phyloP scores from a whole-genome alignment of 2,797 vertebrate species.

The Coranthus polyacanthus region DNA sequence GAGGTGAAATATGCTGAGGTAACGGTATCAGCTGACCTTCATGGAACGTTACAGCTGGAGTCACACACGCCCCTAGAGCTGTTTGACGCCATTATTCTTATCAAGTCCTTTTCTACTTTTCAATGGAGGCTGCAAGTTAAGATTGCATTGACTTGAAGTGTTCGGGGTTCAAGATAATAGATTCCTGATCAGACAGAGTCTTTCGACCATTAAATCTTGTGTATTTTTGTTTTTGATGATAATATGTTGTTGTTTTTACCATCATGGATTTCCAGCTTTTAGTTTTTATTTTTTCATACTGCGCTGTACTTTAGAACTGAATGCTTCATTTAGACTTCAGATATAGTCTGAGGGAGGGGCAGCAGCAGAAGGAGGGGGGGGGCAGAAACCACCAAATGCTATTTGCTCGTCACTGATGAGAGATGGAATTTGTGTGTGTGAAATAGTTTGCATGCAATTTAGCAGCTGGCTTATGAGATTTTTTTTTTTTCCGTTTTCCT shows the following conservation, averaged over 20 bases:
- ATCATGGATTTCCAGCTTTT: slow-evolving; percentile 15
- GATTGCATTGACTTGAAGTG: slow-evolving; percentile 29
- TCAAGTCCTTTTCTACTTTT: no score
- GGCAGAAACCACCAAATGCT: slow-evolving; percentile 48
- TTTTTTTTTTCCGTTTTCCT: slow-evolving; percentile 1
- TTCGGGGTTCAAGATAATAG: no score
- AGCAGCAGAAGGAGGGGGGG: not conserved
- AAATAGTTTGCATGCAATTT: slow-evolving; percentile 64
- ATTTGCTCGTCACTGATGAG: slow-evolving; percentile 51
- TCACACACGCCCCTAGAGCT: slow-evolving; percentile 12
- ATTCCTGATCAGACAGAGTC: no score
- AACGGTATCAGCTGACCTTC: no score
- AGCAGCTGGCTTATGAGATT: slow-evolving; percentile 61
- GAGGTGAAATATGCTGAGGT: no score
- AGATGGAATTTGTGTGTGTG: slow-evolving; percentile 54
- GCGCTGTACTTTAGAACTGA: slow-evolving; percentile 19
- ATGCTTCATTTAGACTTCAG: slow-evolving; percentile 47
- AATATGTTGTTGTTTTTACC: no score
- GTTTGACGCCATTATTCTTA: slow-evolving; percentile 34
- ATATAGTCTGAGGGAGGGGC: slow-evolving; percentile 5
- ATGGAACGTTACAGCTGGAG: not conserved
- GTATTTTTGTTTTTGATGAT: no score
- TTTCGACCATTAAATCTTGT: no score
- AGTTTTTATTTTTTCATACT: not conserved
- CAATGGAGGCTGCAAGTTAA: slow-evolving; percentile 22